Conservation (phyloP, 1,140 invertebrate genomes). For the Drosophila murphyi region DNA sequence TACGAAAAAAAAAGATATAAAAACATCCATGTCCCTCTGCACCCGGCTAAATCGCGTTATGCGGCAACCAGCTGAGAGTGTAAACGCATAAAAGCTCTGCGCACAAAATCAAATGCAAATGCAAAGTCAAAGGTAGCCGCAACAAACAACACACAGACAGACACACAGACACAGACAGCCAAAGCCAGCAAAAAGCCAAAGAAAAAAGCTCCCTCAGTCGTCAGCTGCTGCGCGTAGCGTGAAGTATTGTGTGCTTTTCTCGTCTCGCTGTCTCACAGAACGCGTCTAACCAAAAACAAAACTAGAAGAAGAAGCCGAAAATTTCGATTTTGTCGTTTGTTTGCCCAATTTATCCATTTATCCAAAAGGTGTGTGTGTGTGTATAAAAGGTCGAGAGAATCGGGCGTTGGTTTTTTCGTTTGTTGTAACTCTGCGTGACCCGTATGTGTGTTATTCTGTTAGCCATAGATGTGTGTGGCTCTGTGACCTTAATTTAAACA, state of each 20-base stretch:
- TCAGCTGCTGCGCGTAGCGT: slow-evolving; percentile 83
- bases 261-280: slow-evolving; percentile 54
- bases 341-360: not conserved
- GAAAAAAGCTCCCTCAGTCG: slow-evolving; percentile 62
- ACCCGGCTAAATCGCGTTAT: slow-evolving; percentile 12
- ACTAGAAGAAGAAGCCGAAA: not conserved
- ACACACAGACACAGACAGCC: slow-evolving; percentile 10
- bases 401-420: slow-evolving; percentile 2
- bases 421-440: slow-evolving; percentile 28
- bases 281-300: slow-evolving; percentile 34
- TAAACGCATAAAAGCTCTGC: slow-evolving; percentile 47
- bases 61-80: slow-evolving; percentile 49
- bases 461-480: not conserved
- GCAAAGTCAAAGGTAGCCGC: slow-evolving; percentile 41
- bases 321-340: not conserved
- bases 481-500: slow-evolving; percentile 52
- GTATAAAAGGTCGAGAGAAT: slow-evolving; percentile 24
- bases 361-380: slow-evolving; percentile 14
- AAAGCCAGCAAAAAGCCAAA: slow-evolving; percentile 26
- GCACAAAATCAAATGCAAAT: slow-evolving; percentile 31
- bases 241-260: slow-evolving; percentile 75
- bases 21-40: slow-evolving; percentile 2
- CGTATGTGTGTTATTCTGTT: slow-evolving; percentile 11
- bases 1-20: slow-evolving; percentile 5
- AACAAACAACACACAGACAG: slow-evolving; percentile 14